Percentiles rank a stretch among this genome's conserved stretches.
phyloP scores from a whole-genome alignment of 1,140 invertebrate species.

The Oscheius sp. region DNA sequence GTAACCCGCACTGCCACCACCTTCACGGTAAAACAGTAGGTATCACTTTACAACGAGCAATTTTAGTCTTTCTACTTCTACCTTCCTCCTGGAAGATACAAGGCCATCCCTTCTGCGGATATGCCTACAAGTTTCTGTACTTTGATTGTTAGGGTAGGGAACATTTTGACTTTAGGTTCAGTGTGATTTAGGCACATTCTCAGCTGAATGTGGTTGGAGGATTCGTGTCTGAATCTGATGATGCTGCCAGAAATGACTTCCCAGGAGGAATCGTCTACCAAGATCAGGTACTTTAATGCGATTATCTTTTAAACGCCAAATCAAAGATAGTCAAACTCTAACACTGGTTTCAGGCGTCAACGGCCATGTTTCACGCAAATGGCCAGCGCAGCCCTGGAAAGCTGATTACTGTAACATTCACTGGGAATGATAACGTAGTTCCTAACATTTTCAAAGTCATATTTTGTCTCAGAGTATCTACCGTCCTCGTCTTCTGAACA shows the following conservation, averaged over 20 bases:
- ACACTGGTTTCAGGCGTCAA: not conserved
- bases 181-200: not conserved
- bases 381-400: conserved; percentile 7
- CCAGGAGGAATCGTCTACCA: not conserved
- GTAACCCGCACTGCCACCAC: not conserved
- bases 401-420: conserved; percentile 16
- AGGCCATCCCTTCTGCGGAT: not conserved
- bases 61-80: not conserved
- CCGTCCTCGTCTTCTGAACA: not conserved
- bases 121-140: not conserved
- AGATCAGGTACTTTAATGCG: not conserved
- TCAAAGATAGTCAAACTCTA: not conserved
- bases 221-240: not conserved
- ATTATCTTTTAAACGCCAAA: not conserved
- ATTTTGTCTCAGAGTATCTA: not conserved
- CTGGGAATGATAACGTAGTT: conserved; percentile 18
- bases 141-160: not conserved
- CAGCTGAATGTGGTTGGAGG: not conserved
- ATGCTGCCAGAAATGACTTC: conserved; percentile 1
- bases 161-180: not conserved
- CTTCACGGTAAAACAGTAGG: not conserved
- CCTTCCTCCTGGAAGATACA: not conserved
- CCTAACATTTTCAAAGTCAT: not conserved
- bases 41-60: too few species aligned
- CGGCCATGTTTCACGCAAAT: conserved; percentile 23